phyloP scores from a whole-genome alignment of 2,888 invertebrate species.

The Zygogramma bicolorata region DNA sequence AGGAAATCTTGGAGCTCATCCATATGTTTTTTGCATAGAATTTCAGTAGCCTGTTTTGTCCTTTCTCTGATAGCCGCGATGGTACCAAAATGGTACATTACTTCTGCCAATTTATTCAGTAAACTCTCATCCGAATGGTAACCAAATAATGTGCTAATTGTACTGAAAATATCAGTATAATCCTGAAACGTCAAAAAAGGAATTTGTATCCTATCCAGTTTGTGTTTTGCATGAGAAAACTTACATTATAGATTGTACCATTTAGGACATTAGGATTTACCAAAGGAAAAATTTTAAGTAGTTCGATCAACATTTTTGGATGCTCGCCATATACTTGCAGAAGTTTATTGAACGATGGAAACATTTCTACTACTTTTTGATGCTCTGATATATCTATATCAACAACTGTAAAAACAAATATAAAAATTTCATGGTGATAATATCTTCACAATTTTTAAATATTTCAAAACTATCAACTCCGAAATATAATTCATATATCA shows the following conservation, averaged over 20 bases:
- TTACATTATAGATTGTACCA: conserved; percentile 20
- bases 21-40: conserved; percentile 8
- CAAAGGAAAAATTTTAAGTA: conserved; percentile 22
- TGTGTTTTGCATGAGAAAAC: not conserved
- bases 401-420: conserved; percentile 17
- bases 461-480: too few species aligned
- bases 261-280: conserved; percentile 12
- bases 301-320: conserved; percentile 19
- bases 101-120: conserved; percentile 20
- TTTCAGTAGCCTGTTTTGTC: conserved; percentile 5
- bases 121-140: conserved; percentile 24
- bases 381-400: conserved; percentile 21
- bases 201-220: not conserved
- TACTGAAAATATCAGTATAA: conserved; percentile 15
- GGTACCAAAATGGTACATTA: conserved; percentile 12
- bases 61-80: conserved; percentile 13
- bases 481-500: too few species aligned
- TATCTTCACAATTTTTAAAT: too few species aligned
- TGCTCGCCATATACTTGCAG: conserved; percentile 19
- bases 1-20: conserved; percentile 9
- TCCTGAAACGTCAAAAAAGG: not conserved
- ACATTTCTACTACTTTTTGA: conserved; percentile 9
- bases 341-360: conserved; percentile 18
- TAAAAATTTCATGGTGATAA: too few species aligned
- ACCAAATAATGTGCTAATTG: conserved; percentile 23